Base-by-base conservation (phyloP, 2,113 vertebrate genomes). In the Strix uralensis region DNA sequence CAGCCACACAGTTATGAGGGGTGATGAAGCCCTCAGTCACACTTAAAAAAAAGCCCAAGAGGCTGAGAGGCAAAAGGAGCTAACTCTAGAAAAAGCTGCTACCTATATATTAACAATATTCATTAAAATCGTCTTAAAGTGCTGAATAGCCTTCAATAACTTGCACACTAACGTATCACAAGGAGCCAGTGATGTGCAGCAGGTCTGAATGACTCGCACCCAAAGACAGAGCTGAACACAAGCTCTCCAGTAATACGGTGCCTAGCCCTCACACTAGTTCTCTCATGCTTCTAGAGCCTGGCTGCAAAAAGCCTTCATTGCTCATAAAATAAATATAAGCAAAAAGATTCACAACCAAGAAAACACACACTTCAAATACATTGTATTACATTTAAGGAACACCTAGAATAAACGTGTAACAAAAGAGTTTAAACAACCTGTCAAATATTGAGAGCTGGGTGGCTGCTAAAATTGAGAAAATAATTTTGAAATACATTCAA, bases 91-190 rank as follows among this genome's bases (percentile, higher is more conserved):
- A 54, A 79, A 86, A 74, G 5, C 17, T 54, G 4, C 30, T 34
- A 51, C 11, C 29, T 29, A 13, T 9, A 29, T 25, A 47, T 80
- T 42, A 44, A 61, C 36, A 54, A 23, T 34, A 57, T n/a, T 52
- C 15, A 44, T 47, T 82, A 42, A 58, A 92, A 36, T 15, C 1
- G 0, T 55, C 72, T 86, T 73, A 85, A 58, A 59, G 30, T 15
- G 23, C 38, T 72, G 42, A 61, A 86, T 19, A 74, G 12, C 44
- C 34, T 25, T 7, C 0, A 72, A 30, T 49, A 80, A 25, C 21
- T 49, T 34, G 5, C 5, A 10, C 9, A 11, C 0, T 4, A 26
- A 30, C 0, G 0, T 16, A 36, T 62, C 16, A 17, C 7, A 52
- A n/a, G 46, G 42, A 75, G 40, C 6, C 46, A 58, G 58, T 5